Percentiles rank a stretch among this genome's conserved stretches.
These are phyloP conservation scores for Nebria brevicollis DNA, from an alignment of 2,888 invertebrate species.

Conservation along the genomic window DNA sequence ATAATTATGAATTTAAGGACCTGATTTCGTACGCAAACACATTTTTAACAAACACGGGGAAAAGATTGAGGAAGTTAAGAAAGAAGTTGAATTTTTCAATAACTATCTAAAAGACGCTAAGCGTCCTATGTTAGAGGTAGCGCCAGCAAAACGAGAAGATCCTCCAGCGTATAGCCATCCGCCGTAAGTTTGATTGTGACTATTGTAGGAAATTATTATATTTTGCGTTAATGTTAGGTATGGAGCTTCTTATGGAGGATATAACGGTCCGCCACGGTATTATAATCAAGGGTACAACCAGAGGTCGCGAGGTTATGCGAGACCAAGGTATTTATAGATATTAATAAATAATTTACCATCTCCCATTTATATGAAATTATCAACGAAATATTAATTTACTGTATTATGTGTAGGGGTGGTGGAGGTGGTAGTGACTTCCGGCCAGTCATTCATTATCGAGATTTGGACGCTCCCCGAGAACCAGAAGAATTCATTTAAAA, in stretches of 20 bases:
- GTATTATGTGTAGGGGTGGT: constrained; percentile 75
- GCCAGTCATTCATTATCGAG: constrained; percentile 91
- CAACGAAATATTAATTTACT: background rate
- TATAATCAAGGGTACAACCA: constrained; percentile 63
- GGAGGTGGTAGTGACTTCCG: constrained; percentile 79
- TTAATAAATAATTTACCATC: background rate
- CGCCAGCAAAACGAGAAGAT: constrained; percentile 65
- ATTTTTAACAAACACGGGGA: constrained; percentile 97
- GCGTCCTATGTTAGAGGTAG: constrained; percentile 91
- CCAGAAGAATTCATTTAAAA: constrained; percentile 84
- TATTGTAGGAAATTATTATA: constrained; percentile 27
- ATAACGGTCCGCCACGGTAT: constrained; percentile 65
- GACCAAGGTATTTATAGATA: constrained; percentile 45
- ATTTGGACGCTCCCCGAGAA: constrained; percentile 92
- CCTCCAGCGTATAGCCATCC: constrained; percentile 62
- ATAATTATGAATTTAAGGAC: constrained; percentile 65
- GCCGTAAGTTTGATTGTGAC: constrained; percentile 55
- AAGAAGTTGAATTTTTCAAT: constrained; percentile 97
- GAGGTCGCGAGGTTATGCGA: constrained; percentile 44
- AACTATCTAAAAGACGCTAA: constrained; percentile 95
- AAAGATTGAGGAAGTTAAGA: constrained; percentile 96
- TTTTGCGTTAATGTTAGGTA: constrained; percentile 56
- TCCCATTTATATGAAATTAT: background rate
- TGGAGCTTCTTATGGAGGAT: constrained; percentile 58
- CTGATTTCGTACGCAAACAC: constrained; percentile 98